phyloP scores from a whole-genome alignment of 1,140 invertebrate species.

The Neuroterus valhalla region DNA sequence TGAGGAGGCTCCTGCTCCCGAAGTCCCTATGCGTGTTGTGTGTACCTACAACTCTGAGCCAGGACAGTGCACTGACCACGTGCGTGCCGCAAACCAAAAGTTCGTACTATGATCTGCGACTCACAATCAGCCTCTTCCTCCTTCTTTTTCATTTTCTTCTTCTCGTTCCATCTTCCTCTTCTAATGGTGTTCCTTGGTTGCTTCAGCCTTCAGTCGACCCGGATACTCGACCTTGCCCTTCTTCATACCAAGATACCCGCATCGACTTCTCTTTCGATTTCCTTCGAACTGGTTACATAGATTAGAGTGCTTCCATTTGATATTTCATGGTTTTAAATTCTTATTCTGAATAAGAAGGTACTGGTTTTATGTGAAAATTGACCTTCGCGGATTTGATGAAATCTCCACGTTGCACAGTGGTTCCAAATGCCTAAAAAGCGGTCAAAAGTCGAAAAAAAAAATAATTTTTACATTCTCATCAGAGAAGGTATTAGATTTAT shows the following conservation, averaged over 20 bases:
- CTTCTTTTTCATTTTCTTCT: slow-evolving; percentile 42
- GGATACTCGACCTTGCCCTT: slow-evolving; percentile 23
- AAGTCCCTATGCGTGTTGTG: slow-evolving; percentile 48
- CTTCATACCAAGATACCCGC: slow-evolving; percentile 43
- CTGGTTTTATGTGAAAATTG: too few species aligned
- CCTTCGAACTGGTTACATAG: not conserved
- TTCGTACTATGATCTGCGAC: slow-evolving; percentile 52
- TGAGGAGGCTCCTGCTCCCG: slow-evolving; percentile 45
- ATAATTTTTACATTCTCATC: too few species aligned
- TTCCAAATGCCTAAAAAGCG: too few species aligned
- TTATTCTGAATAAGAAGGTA: too few species aligned
- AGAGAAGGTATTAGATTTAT: too few species aligned
- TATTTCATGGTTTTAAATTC: too few species aligned
- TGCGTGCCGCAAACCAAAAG: slow-evolving; percentile 19
- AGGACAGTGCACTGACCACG: slow-evolving; percentile 47
- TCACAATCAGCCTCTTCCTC: slow-evolving; percentile 36
- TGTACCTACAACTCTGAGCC: slow-evolving; percentile 39
- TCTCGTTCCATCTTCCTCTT: slow-evolving; percentile 40
- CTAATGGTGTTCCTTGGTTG: slow-evolving; percentile 39
- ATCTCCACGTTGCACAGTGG: too few species aligned
- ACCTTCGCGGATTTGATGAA: too few species aligned
- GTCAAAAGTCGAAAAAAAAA: too few species aligned
- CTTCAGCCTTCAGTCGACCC: not conserved
- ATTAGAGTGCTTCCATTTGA: too few species aligned
- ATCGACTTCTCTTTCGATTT: slow-evolving; percentile 26